These are phyloP conservation scores for Apostichopus californicus DNA, from an alignment of 35 echinoderm and acorn worm species.

Conservation along the genomic window DNA sequence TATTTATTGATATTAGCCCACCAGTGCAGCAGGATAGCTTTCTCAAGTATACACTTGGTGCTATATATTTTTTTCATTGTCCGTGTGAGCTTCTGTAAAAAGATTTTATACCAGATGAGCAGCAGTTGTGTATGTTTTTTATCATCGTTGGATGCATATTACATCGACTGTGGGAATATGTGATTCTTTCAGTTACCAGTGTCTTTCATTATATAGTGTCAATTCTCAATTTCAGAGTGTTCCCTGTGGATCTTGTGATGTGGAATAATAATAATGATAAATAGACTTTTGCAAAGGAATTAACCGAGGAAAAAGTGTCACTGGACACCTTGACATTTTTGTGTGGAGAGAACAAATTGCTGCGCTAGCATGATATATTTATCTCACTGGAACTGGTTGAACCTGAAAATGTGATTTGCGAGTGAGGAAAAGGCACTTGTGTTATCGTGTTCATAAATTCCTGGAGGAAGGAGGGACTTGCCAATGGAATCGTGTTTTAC, in stretches of 20 bases:
- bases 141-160: no score
- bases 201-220: constrained; percentile 1
- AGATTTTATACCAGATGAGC: no score
- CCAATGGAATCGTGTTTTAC: not conserved
- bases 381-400: not conserved
- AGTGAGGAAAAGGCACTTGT: not conserved
- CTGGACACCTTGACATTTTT: not conserved
- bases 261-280: not conserved
- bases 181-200: not conserved
- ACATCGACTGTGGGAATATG: no score
- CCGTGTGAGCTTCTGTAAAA: no score
- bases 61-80: no score
- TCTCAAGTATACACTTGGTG: no score
- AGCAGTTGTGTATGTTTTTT: no score
- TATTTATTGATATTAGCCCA: no score
- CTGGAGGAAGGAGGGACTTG: not conserved
- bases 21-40: no score
- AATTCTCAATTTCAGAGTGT: constrained; percentile 44
- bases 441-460: not conserved
- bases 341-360: not conserved
- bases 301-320: not conserved
- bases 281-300: not conserved
- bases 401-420: not conserved
- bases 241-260: constrained; percentile 50
- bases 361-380: not conserved